Evolutionary conservation across 2,113 vertebrate species (phyloP), one percentile per base, ranked within the genome.

Genomic region (Vireo altiloquus): DNA sequence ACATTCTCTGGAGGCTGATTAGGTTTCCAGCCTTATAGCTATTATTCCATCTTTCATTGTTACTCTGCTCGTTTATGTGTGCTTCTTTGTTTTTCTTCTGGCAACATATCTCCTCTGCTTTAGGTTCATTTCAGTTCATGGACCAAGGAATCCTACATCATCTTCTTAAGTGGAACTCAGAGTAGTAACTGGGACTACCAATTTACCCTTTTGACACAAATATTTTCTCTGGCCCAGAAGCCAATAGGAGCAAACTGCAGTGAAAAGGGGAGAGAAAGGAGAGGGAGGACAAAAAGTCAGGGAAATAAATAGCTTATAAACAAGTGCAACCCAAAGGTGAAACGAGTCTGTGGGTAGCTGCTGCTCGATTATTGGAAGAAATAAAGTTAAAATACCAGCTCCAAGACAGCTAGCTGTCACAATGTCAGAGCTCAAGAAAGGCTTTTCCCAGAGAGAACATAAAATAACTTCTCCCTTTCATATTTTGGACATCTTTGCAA

Each of bases 31-130:
- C 63, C 93, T 83, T 70, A 83, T 54, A 86, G 70, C 56, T 89
- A 89, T 92, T 97, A 90, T 94, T 97, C 94, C 70, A 81, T 87
- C 93, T 95, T 66, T 88, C 92, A 77, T 69, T 87, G 56, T 93
- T 94, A 92, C 66, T 94, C 69, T 87, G 80, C 93, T 96, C 96
- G 79, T 89, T 93, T 88, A 83, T 59, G 49, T 74, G 42, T 0
- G 1, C 14, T 52, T 44, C 19, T 86, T 87, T 86, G 30, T 85
- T 71, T 92, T 88, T 47, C 50, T 82, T 94, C 53, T 69, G 46
- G 76, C 53, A 81, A 61, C 19, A 3, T 30, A 59, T 39, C 11
- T 42, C 27, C 52, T 72, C 46, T 81, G 21, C 69, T 87, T 68
- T 9, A 66, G 25, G 52, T 78, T 79, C 47, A 77, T 90, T 87